A percentile compares a stretch with the other conserved stretches of the same genome.
These are phyloP conservation scores for Gobiocypris rarus DNA, from an alignment of 2,113 vertebrate genomes.

Conservation along the genomic window DNA sequence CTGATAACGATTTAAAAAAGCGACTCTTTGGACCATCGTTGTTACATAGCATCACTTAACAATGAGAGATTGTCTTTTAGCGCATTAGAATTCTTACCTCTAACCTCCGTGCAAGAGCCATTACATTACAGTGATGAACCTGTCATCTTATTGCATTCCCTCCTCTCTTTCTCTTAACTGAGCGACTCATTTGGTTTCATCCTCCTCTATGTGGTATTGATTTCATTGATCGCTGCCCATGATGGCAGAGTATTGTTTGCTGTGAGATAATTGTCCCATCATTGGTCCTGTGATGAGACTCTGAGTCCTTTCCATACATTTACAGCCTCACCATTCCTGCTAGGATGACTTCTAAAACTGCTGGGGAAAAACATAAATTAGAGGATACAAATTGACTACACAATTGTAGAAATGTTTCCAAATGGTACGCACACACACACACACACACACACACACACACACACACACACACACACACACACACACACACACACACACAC, in stretches of 20 bases:
- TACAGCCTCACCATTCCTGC: background rate
- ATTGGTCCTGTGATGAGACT: constrained; percentile 66
- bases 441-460: no score
- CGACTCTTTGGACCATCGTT: background rate
- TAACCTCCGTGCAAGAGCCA: background rate
- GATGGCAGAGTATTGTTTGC: constrained; percentile 5
- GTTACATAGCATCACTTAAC: background rate
- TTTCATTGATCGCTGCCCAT: constrained; percentile 62
- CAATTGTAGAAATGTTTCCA: background rate
- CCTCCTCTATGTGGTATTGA: constrained; percentile 65
- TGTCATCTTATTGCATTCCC: constrained; percentile 28
- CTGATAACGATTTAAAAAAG: background rate
- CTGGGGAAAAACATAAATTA: background rate
- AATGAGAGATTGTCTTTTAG: background rate
- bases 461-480: no score
- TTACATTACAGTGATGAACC: constrained; percentile 58
- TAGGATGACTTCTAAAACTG: constrained; percentile 1
- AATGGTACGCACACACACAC: no score
- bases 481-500: no score
- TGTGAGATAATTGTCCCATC: constrained; percentile 59
- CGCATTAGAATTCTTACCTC: background rate
- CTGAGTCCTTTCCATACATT: background rate
- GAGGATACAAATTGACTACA: background rate
- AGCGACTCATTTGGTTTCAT: constrained; percentile 41
- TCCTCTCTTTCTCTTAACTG: constrained; percentile 28